Evolutionary conservation across 2,113 vertebrate genomes (phyloP), one percentile per base, ranked within the genome.

Genomic region (Corynorhinus townsendii): DNA sequence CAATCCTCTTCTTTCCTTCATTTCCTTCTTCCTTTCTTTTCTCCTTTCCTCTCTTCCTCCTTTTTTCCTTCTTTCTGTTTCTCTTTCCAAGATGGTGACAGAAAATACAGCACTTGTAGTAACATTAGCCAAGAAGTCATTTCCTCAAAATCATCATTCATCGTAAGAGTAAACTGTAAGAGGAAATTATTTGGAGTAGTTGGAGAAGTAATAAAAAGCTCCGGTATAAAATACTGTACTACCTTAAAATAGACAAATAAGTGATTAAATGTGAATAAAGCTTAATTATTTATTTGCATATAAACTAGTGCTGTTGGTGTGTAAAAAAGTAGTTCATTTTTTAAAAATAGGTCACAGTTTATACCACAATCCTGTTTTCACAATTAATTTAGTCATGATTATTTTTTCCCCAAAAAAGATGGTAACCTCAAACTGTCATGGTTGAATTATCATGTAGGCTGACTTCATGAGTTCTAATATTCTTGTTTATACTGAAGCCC

Each of bases 231-330:
- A 66, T 75, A 80, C 26, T 69, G 3, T 11, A 71, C 35, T 90
- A 64, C 7, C 24, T 94, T 89, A n/a, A 88, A 94, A 89, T 22
- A 85, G 43, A 94, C 26, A 92, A 89, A 96, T n/a, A 16, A 96
- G 10, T 72, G 86, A 91, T 79, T 84, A 89, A 79, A 93, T 87
- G 59, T 10, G 72, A 83, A 83, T 56, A 86, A 88, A 47, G 4
- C 10, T 80, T 59, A 33, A 40, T 81, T 92, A 88, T 85, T 75
- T 80, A 69, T 80, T 40, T 69, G 35, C 9, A 76, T 45, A 87
- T 22, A 92, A 87, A 80, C 17, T 76, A 1, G 81, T 73, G 20
- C 3, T 33, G 0, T 86, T 71, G 62, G 9, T 86, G 7, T 86
- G 20, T 15, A 49, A 89, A 73, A 59, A 85, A 69, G 11, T 40